Evolutionary conservation across 1,140 invertebrate genomes (phyloP), one percentile per base, ranked within the genome.

Genomic region (Panagrolaimus sp.): DNA sequence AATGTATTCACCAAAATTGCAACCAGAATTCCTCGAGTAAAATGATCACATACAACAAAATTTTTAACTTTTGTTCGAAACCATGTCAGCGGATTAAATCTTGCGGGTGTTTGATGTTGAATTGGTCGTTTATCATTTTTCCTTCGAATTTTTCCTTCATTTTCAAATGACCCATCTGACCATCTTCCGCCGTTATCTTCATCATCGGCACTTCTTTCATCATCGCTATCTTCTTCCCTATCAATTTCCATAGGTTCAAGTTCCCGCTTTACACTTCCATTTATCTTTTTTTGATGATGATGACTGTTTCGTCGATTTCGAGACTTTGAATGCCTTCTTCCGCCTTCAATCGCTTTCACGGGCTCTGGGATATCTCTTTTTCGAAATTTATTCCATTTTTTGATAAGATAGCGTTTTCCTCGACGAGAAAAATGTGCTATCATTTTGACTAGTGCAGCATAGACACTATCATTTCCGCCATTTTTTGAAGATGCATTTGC

Each of bases 1-100:
- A 98, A 87, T 0, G 96, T 98, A 84, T 99, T 99, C 76, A 99
- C 92, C 24, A 99, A 87, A 83, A 99, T 99, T n/a, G 95, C 94
- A 17, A 94, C 80, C 15, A 99, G 87, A 70, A 99, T 99, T 28
- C 90, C 93, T 84, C 96, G 90, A 84, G 96, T 94, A 85, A 98
- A 99, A 80, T 92, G 91, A 83, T 85, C 83, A 71, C 84, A 83
- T 66, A 84, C 84, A 9, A 87, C 85, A 58, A 87, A 83, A 28
- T 71, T 55, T 21, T 66, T 67, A 43, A 84, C 64, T 63, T 76
- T 71, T 10, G 55, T 43, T 12, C 76, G 76, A 63, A 82, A 71
- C 71, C 73, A 45, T 17, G 26, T 21, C 48, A 28, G 64, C 12
- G 14, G 15, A 21, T 21, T 70, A n/a, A 43, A 17, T 32, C 62